A percentile compares a stretch with the other conserved stretches of the same genome.
Evolutionary conservation across 1,140 invertebrate genomes (phyloP).

Genomic region (Drosophila biarmipes): DNA sequence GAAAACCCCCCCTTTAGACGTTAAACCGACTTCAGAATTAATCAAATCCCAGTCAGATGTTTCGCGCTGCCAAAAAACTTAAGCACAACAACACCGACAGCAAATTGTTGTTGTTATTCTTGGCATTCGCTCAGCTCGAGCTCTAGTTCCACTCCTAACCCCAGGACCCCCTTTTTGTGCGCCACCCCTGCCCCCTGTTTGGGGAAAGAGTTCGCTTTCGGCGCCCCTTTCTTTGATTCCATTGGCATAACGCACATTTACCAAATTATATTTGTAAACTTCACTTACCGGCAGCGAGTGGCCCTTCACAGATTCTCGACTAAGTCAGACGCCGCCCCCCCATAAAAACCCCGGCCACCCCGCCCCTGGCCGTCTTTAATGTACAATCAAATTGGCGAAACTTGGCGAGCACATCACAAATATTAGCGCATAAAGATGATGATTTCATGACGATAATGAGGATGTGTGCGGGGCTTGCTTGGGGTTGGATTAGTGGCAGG

Average conservation of each 20-base stretch:
- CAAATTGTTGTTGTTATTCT: conserved; percentile 69
- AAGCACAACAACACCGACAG: conserved; percentile 67
- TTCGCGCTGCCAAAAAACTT: conserved; percentile 80
- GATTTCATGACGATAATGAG: conserved; percentile 79
- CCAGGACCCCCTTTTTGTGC: background rate
- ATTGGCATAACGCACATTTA: conserved; percentile 80
- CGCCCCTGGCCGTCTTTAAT: conserved; percentile 59
- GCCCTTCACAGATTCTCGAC: conserved; percentile 20
- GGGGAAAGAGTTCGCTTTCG: conserved; percentile 58
- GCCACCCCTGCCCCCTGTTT: conserved; percentile 3
- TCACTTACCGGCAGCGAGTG: conserved; percentile 44
- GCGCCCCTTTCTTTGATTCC: conserved; percentile 54
- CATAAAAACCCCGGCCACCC: background rate
- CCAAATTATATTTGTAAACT: conserved; percentile 81
- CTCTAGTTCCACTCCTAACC: conserved; percentile 20
- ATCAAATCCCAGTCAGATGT: conserved; percentile 81
- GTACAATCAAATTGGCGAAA: conserved; percentile 78
- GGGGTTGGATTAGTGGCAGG: conserved; percentile 19
- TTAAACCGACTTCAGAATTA: conserved; percentile 82
- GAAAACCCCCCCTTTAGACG: conserved; percentile 43
- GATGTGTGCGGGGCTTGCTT: conserved; percentile 42
- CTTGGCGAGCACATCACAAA: conserved; percentile 79
- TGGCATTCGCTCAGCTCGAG: conserved; percentile 52
- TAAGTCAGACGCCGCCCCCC: conserved; percentile 1
- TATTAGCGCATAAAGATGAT: conserved; percentile 82